A percentile compares a stretch with the other conserved stretches of the same genome.
These are phyloP conservation scores for Epistrophe eligans DNA, from an alignment of 2,888 invertebrate species.

Conservation along the genomic window DNA sequence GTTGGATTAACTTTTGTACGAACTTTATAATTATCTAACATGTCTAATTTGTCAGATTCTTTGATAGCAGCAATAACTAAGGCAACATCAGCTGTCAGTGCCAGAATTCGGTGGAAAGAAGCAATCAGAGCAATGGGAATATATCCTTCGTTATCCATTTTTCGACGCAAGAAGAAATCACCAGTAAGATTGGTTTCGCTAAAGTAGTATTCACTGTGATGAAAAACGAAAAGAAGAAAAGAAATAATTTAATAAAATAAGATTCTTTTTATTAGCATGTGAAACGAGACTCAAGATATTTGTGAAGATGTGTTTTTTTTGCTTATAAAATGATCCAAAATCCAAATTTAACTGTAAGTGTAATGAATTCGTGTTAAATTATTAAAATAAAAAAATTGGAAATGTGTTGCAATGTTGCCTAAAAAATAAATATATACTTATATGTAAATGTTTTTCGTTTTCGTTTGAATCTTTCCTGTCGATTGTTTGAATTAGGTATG, in stretches of 20 bases:
- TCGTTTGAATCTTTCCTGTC: too few species aligned
- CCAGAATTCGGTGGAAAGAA: conserved; percentile 96
- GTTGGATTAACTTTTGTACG: conserved; percentile 92
- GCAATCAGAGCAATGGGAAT: conserved; percentile 97
- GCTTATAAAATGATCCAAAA: conserved; percentile 30
- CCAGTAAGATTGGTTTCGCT: conserved; percentile 97
- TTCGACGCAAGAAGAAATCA: conserved; percentile 97
- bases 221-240: conserved; percentile 13
- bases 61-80: conserved; percentile 93
- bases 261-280: not conserved
- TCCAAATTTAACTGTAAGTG: conserved; percentile 45
- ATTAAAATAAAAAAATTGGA: not conserved
- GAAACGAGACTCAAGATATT: conserved; percentile 25
- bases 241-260: not conserved
- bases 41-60: conserved; percentile 93
- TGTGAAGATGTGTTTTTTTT: conserved; percentile 26
- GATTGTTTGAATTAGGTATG: too few species aligned
- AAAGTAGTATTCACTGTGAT: conserved; percentile 98
- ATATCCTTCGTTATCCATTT: conserved; percentile 98
- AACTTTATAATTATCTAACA: conserved; percentile 91
- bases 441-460: too few species aligned
- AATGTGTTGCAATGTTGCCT: not conserved
- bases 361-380: conserved; percentile 21
- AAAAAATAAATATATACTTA: too few species aligned
- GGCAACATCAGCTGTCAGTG: conserved; percentile 92